Percentiles rank a stretch among this genome's conserved stretches.
These are phyloP conservation scores for Microtus oregoni DNA, from an alignment of 2,113 vertebrate genomes.

Conservation along the genomic window DNA sequence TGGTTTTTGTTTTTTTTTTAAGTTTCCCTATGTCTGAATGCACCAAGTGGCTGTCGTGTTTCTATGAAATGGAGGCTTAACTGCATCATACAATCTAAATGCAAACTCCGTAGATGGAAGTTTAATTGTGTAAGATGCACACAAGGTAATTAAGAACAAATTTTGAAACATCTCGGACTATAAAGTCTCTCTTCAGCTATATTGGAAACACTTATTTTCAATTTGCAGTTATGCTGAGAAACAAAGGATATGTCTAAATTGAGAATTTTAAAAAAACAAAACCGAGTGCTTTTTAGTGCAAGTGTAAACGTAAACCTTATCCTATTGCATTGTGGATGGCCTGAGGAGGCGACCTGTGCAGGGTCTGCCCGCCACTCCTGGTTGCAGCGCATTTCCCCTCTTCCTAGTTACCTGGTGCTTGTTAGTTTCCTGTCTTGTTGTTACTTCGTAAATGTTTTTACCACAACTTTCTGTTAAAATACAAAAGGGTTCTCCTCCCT, in stretches of 20 bases:
- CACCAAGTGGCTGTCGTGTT: conserved; percentile 61
- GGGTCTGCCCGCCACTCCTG: conserved; percentile 18
- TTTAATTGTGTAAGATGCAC: conserved; percentile 88
- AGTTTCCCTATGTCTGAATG: conserved; percentile 80
- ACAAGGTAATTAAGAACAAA: conserved; percentile 89
- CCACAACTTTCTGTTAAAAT: conserved; percentile 35
- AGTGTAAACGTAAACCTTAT: conserved; percentile 84
- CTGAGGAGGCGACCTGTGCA: conserved; percentile 59
- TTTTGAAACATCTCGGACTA: conserved; percentile 86
- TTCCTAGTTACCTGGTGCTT: neutral
- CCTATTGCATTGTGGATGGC: conserved; percentile 50
- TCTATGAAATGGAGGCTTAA: conserved; percentile 82
- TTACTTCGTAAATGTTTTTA: neutral
- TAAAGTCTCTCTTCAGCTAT: conserved; percentile 85
- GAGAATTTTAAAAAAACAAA: conserved; percentile 73
- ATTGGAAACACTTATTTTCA: conserved; percentile 86
- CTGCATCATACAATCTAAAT: conserved; percentile 83
- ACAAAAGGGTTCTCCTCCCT: neutral
- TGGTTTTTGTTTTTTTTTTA: conserved; percentile 45
- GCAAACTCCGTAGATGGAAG: conserved; percentile 87
- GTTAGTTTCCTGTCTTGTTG: conserved; percentile 17
- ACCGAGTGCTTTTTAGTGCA: conserved; percentile 60
- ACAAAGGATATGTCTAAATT: conserved; percentile 83
- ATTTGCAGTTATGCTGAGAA: conserved; percentile 87
- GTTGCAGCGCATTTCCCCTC: accelerated